A percentile compares a stretch with the other conserved stretches of the same genome.
These are phyloP conservation scores for Tyrophagus putrescentiae DNA, from an alignment of 1,140 invertebrate genomes.

Conservation along the genomic window DNA sequence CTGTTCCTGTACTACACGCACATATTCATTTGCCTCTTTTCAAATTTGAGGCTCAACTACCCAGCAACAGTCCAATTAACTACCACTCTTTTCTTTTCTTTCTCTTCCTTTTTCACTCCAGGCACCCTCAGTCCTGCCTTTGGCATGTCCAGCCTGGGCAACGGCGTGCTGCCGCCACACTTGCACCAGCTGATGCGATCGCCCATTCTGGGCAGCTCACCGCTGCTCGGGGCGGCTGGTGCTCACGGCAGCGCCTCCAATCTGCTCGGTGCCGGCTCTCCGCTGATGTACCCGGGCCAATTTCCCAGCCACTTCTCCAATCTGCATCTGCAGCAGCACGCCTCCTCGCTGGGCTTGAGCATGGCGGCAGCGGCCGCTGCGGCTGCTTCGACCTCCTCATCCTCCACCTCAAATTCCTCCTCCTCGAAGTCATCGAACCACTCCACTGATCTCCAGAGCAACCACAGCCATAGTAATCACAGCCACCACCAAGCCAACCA, in stretches of 20 bases:
- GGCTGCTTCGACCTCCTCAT: too few species aligned
- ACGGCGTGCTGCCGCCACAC: conserved; percentile 21
- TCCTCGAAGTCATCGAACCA: neutral
- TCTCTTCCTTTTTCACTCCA: conserved; percentile 9
- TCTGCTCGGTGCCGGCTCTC: neutral
- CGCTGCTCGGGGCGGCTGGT: neutral
- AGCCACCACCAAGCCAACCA: neutral
- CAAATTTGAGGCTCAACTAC: too few species aligned
- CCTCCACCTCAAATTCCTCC: neutral
- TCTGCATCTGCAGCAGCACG: conserved; percentile 19
- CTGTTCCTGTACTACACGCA: too few species aligned
- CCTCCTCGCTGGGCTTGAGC: neutral
- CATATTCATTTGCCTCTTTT: too few species aligned
- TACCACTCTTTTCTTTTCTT: neutral
- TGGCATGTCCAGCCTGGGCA: conserved; percentile 17
- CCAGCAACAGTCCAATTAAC: neutral
- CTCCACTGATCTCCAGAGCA: conserved; percentile 6
- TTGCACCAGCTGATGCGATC: conserved; percentile 25
- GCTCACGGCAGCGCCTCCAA: neutral
- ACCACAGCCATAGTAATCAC: neutral
- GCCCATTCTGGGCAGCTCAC: conserved; percentile 11
- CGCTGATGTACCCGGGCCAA: conserved; percentile 4
- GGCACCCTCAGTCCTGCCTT: conserved; percentile 27
- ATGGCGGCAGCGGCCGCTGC: neutral
- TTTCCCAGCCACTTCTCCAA: neutral